These are phyloP conservation scores for Etheostoma perlongum DNA, from an alignment of 2,797 vertebrate genomes.

Conservation along the genomic window DNA sequence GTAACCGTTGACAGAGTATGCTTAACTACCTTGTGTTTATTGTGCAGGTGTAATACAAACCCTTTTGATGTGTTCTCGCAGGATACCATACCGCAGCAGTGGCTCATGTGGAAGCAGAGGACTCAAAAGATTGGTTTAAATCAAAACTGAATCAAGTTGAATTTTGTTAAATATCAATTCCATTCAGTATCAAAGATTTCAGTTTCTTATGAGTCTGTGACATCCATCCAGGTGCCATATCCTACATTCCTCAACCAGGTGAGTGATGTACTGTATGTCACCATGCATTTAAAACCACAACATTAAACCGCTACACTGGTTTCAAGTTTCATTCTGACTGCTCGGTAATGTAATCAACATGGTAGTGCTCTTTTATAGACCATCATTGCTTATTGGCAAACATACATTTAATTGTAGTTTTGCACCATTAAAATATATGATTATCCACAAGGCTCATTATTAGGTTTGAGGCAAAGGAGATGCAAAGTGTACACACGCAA, in stretches of 20 bases:
- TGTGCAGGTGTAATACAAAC: neutral
- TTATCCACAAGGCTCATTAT: neutral
- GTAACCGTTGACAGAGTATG: neutral
- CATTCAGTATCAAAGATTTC: too few relatives aligned
- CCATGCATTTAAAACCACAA: neutral
- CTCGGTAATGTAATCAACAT: neutral
- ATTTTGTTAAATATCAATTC: neutral
- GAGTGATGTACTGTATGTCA: constrained; percentile 20
- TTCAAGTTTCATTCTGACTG: too few relatives aligned
- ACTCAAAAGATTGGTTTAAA: constrained; percentile 82
- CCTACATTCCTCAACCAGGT: constrained; percentile 85
- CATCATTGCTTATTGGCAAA: neutral
- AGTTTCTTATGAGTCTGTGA: constrained; percentile 10
- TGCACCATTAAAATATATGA: neutral
- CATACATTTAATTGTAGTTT: neutral
- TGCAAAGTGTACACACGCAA: neutral
- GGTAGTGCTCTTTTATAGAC: neutral
- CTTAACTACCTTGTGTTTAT: neutral
- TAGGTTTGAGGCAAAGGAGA: neutral
- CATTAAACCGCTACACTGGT: too few relatives aligned
- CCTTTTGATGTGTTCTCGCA: constrained; percentile 51
- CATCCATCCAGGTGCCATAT: constrained; percentile 76
- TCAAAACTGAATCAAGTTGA: neutral
- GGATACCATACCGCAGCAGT: constrained; percentile 84
- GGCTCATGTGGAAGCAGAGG: constrained; percentile 87